These are phyloP conservation scores for Lasioglossum malachurum DNA, from an alignment of 2,888 invertebrate genomes.

Conservation along the genomic window DNA sequence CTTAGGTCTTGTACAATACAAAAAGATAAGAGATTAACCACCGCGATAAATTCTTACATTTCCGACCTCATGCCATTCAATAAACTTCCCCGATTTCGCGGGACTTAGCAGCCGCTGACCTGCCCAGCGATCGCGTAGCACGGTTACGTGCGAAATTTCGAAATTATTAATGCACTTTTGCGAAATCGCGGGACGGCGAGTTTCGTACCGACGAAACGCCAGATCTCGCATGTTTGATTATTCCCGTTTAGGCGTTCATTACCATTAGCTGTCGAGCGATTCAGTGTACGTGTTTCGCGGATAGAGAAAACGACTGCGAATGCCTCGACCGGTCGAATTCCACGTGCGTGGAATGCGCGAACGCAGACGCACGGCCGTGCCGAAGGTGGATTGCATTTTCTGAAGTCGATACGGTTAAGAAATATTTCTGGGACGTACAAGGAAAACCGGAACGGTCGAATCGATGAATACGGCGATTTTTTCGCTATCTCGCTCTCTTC, in stretches of 20 bases:
- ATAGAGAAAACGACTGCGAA: constrained; percentile 12
- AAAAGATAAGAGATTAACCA: not conserved
- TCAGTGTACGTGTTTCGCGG: not conserved
- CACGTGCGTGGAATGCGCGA: constrained; percentile 42
- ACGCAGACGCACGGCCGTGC: not conserved
- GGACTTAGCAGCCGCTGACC: not conserved
- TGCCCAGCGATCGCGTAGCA: not conserved
- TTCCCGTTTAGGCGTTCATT: not conserved
- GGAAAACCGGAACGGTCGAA: constrained; percentile 25
- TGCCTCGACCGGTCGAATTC: constrained; percentile 24
- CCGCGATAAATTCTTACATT: not conserved
- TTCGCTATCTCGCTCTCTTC: not conserved
- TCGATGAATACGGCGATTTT: constrained; percentile 4
- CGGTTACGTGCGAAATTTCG: not conserved
- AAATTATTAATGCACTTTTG: not conserved
- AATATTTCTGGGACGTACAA: constrained; percentile 42
- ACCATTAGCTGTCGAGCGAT: not conserved
- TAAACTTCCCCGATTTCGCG: not conserved
- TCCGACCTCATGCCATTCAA: not conserved
- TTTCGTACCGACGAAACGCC: no score
- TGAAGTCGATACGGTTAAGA: constrained; percentile 17
- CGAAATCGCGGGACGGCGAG: not conserved
- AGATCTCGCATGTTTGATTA: constrained; percentile 15
- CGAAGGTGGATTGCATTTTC: constrained; percentile 30
- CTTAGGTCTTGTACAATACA: not conserved